Percentiles rank a stretch among this genome's conserved stretches.
phyloP scores from a whole-genome alignment of 1,140 invertebrate species.

The Drosophila prosaltans region DNA sequence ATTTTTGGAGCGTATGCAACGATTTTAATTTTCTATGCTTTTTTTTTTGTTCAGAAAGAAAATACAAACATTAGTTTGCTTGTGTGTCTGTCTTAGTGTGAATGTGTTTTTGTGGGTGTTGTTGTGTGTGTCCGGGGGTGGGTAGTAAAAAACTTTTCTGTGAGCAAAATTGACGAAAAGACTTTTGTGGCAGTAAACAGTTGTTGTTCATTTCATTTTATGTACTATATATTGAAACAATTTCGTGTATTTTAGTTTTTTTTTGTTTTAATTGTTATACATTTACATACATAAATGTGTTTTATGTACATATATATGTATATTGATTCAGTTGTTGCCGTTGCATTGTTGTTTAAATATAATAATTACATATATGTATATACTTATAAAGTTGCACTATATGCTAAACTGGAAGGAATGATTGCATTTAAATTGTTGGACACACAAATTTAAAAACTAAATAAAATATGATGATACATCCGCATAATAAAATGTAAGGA shows the following conservation, averaged over 20 bases:
- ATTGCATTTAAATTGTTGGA: constrained; percentile 75
- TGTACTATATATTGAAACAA: constrained; percentile 1
- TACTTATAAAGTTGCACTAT: constrained; percentile 67
- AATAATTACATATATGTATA: constrained; percentile 65
- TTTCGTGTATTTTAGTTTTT: neutral
- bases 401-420: constrained; percentile 76
- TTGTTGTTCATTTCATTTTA: neutral
- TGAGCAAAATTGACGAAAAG: constrained; percentile 9
- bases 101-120: neutral
- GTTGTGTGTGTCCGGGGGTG: neutral
- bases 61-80: neutral
- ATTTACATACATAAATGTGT: constrained; percentile 2
- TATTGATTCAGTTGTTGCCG: constrained; percentile 4
- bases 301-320: neutral
- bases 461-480: constrained; percentile 43
- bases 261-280: constrained; percentile 9
- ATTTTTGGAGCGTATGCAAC: neutral
- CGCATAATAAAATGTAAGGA: constrained; percentile 5
- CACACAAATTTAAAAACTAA: constrained; percentile 60
- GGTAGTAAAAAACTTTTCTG: neutral
- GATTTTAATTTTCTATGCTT: too few species aligned
- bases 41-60: too few species aligned
- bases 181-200: constrained; percentile 11
- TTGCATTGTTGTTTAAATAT: constrained; percentile 54
- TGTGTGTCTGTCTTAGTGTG: neutral